A percentile compares a stretch with the other conserved stretches of the same genome.
Evolutionary conservation across 2,797 vertebrate species (phyloP).

Genomic region (Sarcoramphus papa): DNA sequence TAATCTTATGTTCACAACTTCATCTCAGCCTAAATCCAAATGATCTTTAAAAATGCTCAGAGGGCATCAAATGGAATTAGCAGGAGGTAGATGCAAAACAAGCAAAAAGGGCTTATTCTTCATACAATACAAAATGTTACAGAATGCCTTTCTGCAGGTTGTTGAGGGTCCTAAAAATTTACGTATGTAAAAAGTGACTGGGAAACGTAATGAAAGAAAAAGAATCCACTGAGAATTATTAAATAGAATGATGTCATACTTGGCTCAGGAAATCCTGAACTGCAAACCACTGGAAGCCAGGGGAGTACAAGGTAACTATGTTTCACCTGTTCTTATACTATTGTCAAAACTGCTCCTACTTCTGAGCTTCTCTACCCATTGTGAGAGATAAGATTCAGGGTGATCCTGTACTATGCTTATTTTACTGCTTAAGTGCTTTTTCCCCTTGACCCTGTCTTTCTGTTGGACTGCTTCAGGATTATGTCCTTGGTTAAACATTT

Average conservation of each 20-base stretch:
- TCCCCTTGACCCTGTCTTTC: neutral
- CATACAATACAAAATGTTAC: neutral
- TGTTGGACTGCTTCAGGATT: neutral
- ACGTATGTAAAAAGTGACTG: neutral
- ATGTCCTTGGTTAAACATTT: constrained; percentile 14
- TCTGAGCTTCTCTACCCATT: neutral
- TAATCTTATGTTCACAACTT: neutral
- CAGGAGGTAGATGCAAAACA: neutral
- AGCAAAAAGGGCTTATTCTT: neutral
- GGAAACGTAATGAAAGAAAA: neutral
- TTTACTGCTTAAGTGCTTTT: neutral
- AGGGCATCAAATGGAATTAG: neutral
- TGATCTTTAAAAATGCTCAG: neutral
- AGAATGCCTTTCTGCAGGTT: neutral
- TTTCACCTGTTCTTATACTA: neutral
- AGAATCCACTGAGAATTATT: neutral
- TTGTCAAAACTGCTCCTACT: neutral
- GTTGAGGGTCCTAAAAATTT: neutral
- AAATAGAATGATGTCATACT: neutral
- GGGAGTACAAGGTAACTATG: neutral
- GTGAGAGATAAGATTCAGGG: neutral
- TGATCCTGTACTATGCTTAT: neutral
- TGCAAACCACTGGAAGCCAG: neutral
- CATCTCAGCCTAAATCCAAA: neutral
- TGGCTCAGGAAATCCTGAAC: neutral